Evolutionary conservation across 2,797 vertebrate genomes (phyloP).

Genomic region (Microhierax caerulescens): DNA sequence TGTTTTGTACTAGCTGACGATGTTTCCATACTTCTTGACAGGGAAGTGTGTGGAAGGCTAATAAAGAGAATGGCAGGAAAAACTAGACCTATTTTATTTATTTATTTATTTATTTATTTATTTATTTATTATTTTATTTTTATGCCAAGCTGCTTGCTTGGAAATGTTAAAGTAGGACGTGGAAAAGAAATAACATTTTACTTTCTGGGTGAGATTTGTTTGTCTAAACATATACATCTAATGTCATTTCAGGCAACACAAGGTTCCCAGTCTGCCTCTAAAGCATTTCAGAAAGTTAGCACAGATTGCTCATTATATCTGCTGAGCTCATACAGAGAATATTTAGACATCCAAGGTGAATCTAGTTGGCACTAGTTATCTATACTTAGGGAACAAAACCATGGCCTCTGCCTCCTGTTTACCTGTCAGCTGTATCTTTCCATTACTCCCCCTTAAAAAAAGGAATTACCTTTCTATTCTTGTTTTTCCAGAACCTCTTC

Average conservation of each 20-base stretch:
- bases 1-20: neutral
- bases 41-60: neutral
- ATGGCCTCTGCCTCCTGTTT: neutral
- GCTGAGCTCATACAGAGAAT: neutral
- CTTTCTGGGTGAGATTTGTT: neutral
- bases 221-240: neutral
- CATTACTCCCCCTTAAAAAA: neutral
- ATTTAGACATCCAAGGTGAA: neutral
- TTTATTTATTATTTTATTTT: neutral
- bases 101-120: too few species aligned
- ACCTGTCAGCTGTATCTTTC: neutral
- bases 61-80: neutral
- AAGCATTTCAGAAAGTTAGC: neutral
- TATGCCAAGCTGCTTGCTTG: neutral
- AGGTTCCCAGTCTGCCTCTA: neutral
- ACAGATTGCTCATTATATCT: rapidly evolving
- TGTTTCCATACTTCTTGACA: neutral
- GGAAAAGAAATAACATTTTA: neutral
- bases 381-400: neutral
- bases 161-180: neutral
- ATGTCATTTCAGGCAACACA: neutral
- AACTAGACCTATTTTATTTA: neutral
- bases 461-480: neutral
- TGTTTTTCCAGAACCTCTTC: neutral
- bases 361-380: neutral